A percentile compares a stretch with the other conserved stretches of the same genome.
Conservation (phyloP, 2,797 vertebrate species). For the Urosaurus nigricauda region DNA sequence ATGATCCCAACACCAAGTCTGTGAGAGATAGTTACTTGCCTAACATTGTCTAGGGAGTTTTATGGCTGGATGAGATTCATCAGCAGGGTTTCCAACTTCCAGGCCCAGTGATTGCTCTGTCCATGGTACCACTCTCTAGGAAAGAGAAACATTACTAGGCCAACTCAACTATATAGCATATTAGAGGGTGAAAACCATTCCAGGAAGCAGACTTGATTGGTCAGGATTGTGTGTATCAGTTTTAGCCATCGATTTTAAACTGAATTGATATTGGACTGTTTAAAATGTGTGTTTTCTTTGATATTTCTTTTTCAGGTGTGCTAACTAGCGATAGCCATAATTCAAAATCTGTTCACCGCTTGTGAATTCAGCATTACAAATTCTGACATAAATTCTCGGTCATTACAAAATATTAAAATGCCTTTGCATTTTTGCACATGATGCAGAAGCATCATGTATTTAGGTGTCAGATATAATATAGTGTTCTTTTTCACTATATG, state of each 20-base stretch:
- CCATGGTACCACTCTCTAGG: not conserved
- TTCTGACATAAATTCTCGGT: not conserved
- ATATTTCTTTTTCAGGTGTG: not conserved
- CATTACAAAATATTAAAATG: not conserved
- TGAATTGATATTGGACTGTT: not conserved
- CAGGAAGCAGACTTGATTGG: not conserved
- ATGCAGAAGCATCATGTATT: not conserved
- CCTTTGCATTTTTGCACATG: too few species aligned
- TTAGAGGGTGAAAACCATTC: not conserved
- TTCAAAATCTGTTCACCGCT: too few species aligned
- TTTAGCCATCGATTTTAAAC: not conserved
- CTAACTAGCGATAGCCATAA: not conserved
- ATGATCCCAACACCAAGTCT: not conserved
- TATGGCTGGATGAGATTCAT: not conserved
- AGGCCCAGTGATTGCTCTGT: not conserved
- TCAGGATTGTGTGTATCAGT: not conserved
- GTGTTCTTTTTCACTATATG: not conserved
- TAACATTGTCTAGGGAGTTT: too few species aligned
- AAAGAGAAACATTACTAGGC: not conserved
- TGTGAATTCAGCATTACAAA: not conserved
- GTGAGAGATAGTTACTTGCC: not conserved
- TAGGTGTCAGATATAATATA: not conserved
- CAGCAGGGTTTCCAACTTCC: not conserved
- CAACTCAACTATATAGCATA: not conserved
- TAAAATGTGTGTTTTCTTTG: not conserved